phyloP scores from a whole-genome alignment of 2,113 vertebrate species.

The Paradoxurus hermaphroditus region DNA sequence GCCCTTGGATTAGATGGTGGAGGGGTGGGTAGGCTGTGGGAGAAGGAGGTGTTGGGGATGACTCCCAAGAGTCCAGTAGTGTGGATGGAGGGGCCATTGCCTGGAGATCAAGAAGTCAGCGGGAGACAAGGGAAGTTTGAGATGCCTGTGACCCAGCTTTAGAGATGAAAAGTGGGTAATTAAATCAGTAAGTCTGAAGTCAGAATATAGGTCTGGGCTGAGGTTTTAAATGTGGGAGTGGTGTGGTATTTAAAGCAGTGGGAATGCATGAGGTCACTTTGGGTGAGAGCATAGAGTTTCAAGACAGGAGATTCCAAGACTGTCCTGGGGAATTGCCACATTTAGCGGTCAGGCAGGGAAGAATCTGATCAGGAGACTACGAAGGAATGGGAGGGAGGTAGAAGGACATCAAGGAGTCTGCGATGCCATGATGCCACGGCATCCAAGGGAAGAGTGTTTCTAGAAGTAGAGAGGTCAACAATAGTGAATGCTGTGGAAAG shows the following conservation, averaged over 20 bases:
- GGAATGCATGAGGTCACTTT: slow-evolving; percentile 23
- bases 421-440: fast-evolving
- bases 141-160: not conserved
- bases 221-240: slow-evolving; percentile 40
- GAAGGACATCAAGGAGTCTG: not conserved
- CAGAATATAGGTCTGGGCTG: slow-evolving; percentile 45
- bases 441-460: not conserved
- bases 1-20: not conserved
- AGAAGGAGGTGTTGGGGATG: not conserved
- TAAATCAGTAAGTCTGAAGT: slow-evolving; percentile 59
- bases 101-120: not conserved
- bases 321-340: not conserved
- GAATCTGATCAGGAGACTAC: not conserved
- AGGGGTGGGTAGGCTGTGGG: not conserved
- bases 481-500: not conserved
- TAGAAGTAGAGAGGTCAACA: not conserved
- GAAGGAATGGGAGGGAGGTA: not conserved
- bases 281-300: not conserved
- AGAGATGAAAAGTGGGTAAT: slow-evolving; percentile 45
- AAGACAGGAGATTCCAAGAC: not conserved
- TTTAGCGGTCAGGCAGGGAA: not conserved
- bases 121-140: not conserved
- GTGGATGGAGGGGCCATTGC: not conserved
- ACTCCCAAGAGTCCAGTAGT: not conserved
- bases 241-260: slow-evolving; percentile 13